Conservation (phyloP, 2,113 vertebrate species). For the Hystrix cristata region DNA sequence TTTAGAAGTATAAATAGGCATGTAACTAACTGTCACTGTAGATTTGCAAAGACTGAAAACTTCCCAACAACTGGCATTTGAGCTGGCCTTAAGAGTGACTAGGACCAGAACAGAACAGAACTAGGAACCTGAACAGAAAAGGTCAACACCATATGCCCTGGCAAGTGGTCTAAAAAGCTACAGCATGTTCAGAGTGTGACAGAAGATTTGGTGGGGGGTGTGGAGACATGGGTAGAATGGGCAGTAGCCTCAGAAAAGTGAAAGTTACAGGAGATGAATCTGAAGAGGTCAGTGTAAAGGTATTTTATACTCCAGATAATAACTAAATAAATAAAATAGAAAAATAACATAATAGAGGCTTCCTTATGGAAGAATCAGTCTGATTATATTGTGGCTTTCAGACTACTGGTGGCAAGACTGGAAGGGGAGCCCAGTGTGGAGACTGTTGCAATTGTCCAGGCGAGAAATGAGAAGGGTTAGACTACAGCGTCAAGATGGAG, state of each 20-base stretch:
- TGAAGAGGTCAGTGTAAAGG: neutral
- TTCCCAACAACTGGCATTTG: neutral
- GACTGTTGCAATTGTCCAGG: neutral
- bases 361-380: neutral
- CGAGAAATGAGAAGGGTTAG: neutral
- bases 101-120: neutral
- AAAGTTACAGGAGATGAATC: neutral
- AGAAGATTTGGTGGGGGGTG: neutral
- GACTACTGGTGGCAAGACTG: neutral
- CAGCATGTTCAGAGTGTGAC: neutral
- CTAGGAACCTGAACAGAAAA: neutral
- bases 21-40: neutral
- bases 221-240: neutral
- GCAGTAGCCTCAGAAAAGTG: neutral
- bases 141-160: neutral
- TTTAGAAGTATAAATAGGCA: neutral
- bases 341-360: conserved; percentile 1
- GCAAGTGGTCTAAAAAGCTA: neutral
- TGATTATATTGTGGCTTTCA: neutral
- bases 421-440: neutral
- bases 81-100: neutral
- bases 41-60: neutral
- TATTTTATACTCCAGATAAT: neutral
- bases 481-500: neutral
- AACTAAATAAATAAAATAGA: neutral